Conservation (phyloP, 1,140 invertebrate species). For the Mizuhopecten yessoensis region DNA sequence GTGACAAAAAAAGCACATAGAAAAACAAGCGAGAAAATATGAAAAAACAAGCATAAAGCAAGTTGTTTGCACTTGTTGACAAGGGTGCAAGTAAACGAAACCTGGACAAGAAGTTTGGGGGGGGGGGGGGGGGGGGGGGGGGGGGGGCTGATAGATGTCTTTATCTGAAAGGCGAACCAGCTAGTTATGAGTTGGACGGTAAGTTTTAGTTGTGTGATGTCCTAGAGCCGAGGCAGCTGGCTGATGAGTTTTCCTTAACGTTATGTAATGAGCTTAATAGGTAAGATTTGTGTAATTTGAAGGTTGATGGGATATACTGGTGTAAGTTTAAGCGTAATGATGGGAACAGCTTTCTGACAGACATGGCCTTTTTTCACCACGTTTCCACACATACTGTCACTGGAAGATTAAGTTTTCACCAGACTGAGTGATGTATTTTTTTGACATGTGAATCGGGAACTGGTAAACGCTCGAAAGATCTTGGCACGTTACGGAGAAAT, state of each 20-base stretch:
- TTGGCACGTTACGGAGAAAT: not conserved
- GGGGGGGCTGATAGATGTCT: not conserved
- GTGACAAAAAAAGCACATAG: slow-evolving; percentile 12
- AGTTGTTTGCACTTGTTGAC: slow-evolving; percentile 26
- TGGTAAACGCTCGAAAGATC: slow-evolving; percentile 22
- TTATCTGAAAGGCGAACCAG: not conserved
- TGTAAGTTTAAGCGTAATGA: not conserved
- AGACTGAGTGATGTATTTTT: not conserved
- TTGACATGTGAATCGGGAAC: slow-evolving; percentile 24
- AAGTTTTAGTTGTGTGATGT: not conserved
- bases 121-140: too few relatives aligned
- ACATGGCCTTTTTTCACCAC: not conserved
- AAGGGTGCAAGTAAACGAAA: slow-evolving; percentile 7
- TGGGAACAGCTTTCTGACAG: not conserved
- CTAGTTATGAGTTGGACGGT: not conserved
- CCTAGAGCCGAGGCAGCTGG: not conserved
- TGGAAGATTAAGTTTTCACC: slow-evolving; percentile 1
- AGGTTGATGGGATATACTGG: not conserved
- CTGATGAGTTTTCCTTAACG: not conserved
- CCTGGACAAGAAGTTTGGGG: not conserved
- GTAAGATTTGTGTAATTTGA: slow-evolving; percentile 18
- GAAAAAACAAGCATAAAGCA: slow-evolving; percentile 27
- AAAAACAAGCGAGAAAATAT: slow-evolving; percentile 17
- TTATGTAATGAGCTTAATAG: slow-evolving; percentile 9
- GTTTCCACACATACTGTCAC: not conserved